A percentile compares a stretch with the other conserved stretches of the same genome.
Evolutionary conservation across 2,113 vertebrate genomes (phyloP).

Genomic region (Ammospiza nelsoni): DNA sequence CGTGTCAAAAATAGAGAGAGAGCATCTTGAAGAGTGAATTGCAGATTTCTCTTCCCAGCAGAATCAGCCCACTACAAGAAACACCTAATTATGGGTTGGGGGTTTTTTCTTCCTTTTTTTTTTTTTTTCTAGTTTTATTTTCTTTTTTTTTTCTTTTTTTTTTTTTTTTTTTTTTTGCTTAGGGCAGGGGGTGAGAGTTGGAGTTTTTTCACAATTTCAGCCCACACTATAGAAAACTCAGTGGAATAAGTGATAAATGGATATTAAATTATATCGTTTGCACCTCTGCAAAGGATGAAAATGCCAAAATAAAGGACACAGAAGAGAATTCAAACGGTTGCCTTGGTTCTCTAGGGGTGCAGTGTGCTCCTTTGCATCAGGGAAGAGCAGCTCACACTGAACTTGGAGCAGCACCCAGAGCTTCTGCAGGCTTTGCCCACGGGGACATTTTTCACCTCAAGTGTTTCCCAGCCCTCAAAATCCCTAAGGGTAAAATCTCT

Average conservation of each 20-base stretch:
- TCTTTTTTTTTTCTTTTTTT: too few relatives aligned
- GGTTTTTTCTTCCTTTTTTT: accelerated
- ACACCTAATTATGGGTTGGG: background rate
- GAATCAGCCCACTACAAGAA: background rate
- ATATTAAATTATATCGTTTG: background rate
- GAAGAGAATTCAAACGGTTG: background rate
- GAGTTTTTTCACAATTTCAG: background rate
- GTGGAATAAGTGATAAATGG: background rate
- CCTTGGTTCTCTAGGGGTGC: background rate
- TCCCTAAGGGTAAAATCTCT: background rate
- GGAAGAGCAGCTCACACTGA: background rate
- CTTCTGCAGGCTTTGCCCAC: background rate
- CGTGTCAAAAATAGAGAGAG: background rate
- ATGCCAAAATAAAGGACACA: background rate
- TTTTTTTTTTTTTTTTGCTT: background rate
- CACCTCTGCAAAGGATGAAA: background rate
- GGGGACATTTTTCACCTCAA: background rate
- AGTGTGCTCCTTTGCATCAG: background rate
- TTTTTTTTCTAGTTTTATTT: too few relatives aligned
- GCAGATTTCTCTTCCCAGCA: background rate
- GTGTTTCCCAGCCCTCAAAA: background rate
- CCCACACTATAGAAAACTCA: background rate
- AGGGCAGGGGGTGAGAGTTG: background rate
- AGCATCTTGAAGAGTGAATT: background rate
- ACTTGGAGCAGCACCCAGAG: background rate